Evolutionary conservation across 2,888 invertebrate genomes (phyloP).

Genomic region (Sipha maydis): DNA sequence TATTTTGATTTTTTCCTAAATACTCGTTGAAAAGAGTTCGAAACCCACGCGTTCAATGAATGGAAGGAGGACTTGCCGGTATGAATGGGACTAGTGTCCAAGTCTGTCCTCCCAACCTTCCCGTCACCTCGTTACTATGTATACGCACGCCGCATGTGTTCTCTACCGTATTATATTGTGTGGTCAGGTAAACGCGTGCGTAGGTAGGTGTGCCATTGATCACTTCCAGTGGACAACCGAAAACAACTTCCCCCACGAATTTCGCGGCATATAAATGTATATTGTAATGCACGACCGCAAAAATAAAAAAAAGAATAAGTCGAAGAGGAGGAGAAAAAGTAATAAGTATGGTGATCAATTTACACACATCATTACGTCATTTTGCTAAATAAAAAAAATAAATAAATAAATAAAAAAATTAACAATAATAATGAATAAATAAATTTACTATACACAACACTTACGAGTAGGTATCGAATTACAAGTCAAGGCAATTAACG

Average conservation of each 20-base stretch:
- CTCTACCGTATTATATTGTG: neutral
- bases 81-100: constrained; percentile 44
- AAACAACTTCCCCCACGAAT: constrained; percentile 32
- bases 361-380: neutral
- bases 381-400: neutral
- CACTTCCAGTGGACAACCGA: constrained; percentile 32
- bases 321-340: neutral
- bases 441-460: neutral
- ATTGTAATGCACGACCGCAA: neutral
- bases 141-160: constrained; percentile 2
- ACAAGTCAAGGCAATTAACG: neutral
- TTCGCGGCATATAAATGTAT: neutral
- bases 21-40: neutral
- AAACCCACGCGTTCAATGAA: constrained; percentile 48
- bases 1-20: neutral
- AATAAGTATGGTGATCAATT: constrained; percentile 14
- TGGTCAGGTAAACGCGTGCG: constrained; percentile 3
- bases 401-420: neutral
- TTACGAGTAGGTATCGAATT: neutral
- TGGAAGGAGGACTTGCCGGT: constrained; percentile 27
- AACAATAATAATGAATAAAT: neutral
- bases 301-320: neutral
- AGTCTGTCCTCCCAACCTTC: neutral
- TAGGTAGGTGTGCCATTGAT: constrained; percentile 53
- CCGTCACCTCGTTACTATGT: neutral